Evolutionary conservation across 2,113 vertebrate genomes (phyloP).

Genomic region (Mirounga angustirostris): DNA sequence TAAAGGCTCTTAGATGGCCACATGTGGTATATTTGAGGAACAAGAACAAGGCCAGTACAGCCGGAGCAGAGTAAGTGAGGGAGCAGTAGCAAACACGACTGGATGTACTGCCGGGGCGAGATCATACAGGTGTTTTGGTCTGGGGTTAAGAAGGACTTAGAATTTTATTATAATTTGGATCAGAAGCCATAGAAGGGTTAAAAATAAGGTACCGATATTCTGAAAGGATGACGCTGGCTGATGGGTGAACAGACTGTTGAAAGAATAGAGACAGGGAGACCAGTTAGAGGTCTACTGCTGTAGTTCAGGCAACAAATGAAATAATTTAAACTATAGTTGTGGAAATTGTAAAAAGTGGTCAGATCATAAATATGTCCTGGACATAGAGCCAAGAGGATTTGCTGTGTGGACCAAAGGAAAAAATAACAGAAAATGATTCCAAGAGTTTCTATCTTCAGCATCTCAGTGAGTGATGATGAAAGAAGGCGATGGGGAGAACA

Average conservation of each 20-base stretch:
- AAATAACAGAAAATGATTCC: not conserved
- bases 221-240: not conserved
- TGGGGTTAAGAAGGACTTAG: not conserved
- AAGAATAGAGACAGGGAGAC: not conserved
- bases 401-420: not conserved
- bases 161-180: not conserved
- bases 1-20: not conserved
- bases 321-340: not conserved
- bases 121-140: not conserved
- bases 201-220: conserved; percentile 7
- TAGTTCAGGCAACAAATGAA: conserved; percentile 38
- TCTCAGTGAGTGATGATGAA: not conserved
- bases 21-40: not conserved
- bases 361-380: conserved; percentile 38
- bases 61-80: not conserved
- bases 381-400: not conserved
- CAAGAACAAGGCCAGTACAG: not conserved
- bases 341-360: not conserved
- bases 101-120: not conserved
- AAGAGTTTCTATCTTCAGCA: conserved; percentile 21
- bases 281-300: not conserved
- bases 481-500: not conserved
- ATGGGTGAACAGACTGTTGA: not conserved
- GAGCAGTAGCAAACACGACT: not conserved
- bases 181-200: not conserved